Evolutionary conservation across 2,888 invertebrate species (phyloP), one percentile per base, ranked within the genome.

Genomic region (Lumbricus terrestris): DNA sequence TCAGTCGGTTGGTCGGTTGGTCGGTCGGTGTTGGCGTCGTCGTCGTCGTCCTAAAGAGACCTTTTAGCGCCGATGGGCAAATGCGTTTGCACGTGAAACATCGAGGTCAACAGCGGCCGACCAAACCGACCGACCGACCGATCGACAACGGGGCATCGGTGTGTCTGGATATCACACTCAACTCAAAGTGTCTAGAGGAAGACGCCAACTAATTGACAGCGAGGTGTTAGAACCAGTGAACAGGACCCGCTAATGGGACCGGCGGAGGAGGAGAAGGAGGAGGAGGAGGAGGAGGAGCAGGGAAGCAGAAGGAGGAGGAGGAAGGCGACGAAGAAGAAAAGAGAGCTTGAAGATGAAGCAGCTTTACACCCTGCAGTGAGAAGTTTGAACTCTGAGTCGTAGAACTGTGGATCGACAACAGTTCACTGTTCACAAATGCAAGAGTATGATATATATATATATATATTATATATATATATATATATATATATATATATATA

Each of bases 1-100:
- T n/a, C 29, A n/a, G 29, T 29, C n/a, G 29, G 29, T 69, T n/a
- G n/a, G n/a, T n/a, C n/a, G n/a, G 69, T 29, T 3, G 69, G 29
- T n/a, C n/a, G 69, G 69, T 69, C 69, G 69, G 4, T 1, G 69
- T 29, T 3, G 69, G 29, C 69, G 69, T 69, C 16, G 69, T 2
- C 5, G 16, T 3, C 54, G 23, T 23, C 69, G 69, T 69, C 69
- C 69, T n/a, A 69, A 69, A 69, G 69, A 69, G 69, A 69, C 69
- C 69, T 69, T 69, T 69, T 69, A 69, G 69, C 69, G n/a, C 85
- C 85, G 85, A 85, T 23, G 35, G 85, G 85, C 20, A 33, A 85
- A 85, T 85, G 85, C 20, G 35, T 85, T 85, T 85, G 85, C 35
- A 85, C 85, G 85, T 35, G 85, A 85, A 34, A 33, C 85, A 34